A percentile compares a stretch with the other conserved stretches of the same genome.
These are phyloP conservation scores for Fundulus diaphanus DNA, from an alignment of 2,797 vertebrate species.

Conservation along the genomic window DNA sequence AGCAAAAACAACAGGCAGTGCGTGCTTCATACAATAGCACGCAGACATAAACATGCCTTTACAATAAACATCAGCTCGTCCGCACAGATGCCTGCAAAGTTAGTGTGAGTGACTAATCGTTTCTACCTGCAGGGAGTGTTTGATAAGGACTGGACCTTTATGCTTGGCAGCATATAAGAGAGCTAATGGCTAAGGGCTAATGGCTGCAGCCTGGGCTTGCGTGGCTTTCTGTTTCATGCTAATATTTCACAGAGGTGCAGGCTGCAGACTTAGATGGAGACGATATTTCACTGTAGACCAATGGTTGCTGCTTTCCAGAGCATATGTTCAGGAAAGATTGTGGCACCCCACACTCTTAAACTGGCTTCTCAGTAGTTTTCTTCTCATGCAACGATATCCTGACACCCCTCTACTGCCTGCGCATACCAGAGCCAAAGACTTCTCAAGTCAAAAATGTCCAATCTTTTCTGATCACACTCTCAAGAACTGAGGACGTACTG, in stretches of 20 bases:
- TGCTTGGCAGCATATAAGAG: constrained; percentile 74
- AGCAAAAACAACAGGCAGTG: background rate
- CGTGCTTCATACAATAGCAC: background rate
- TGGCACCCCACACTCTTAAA: constrained; percentile 8
- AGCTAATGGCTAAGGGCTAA: constrained; percentile 73
- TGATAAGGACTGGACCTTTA: constrained; percentile 66
- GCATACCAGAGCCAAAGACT: too few species aligned
- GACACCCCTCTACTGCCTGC: background rate
- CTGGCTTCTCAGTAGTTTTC: background rate
- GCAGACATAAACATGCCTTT: constrained; percentile 6
- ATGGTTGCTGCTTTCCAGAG: constrained; percentile 38
- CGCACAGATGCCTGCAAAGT: constrained; percentile 35
- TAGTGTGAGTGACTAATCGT: constrained; percentile 71
- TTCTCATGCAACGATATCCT: constrained; percentile 1
- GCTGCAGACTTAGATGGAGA: constrained; percentile 55
- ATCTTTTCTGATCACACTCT: background rate
- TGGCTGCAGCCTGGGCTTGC: constrained; percentile 67
- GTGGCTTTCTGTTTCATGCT: constrained; percentile 57
- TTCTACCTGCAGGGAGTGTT: constrained; percentile 74
- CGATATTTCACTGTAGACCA: constrained; percentile 55
- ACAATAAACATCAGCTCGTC: constrained; percentile 32
- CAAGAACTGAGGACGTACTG: background rate
- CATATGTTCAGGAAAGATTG: constrained; percentile 17
- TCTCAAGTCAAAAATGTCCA: too few species aligned
- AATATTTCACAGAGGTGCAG: constrained; percentile 60